Conservation (phyloP, 1,140 invertebrate genomes). For the Forficula auricularia region DNA sequence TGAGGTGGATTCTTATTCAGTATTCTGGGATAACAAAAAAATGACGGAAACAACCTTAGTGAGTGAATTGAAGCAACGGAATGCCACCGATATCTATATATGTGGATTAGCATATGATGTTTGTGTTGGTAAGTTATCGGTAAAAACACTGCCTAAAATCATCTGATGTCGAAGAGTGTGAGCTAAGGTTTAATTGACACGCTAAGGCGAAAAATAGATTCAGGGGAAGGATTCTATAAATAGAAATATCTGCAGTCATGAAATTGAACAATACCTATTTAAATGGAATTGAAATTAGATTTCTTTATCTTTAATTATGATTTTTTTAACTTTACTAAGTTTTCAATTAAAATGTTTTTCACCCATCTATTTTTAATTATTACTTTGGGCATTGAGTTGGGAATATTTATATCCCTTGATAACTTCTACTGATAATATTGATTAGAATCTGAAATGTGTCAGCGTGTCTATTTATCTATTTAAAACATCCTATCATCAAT, state of each 20-base stretch:
- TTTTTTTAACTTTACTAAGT: no score
- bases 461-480: constrained; percentile 2
- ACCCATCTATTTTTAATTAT: no score
- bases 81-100: constrained; percentile 82
- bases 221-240: neutral
- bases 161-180: no score
- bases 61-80: constrained; percentile 54
- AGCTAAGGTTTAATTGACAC: no score
- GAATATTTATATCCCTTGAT: no score
- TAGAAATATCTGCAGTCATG: constrained; percentile 12
- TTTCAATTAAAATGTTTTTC: no score
- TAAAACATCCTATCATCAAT: constrained; percentile 3
- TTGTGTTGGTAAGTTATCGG: constrained; percentile 64
- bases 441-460: neutral
- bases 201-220: neutral
- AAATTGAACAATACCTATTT: constrained; percentile 4
- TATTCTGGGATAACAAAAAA: constrained; percentile 94
- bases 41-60: constrained; percentile 71
- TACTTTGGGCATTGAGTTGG: no score
- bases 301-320: no score
- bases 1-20: constrained; percentile 91
- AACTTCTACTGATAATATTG: neutral
- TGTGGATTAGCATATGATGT: constrained; percentile 93
- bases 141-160: no score
- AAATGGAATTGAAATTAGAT: constrained; percentile 5